Percentiles rank a stretch among this genome's conserved stretches.
phyloP scores from a whole-genome alignment of 2,797 vertebrate genomes.

The Ibycter americanus region DNA sequence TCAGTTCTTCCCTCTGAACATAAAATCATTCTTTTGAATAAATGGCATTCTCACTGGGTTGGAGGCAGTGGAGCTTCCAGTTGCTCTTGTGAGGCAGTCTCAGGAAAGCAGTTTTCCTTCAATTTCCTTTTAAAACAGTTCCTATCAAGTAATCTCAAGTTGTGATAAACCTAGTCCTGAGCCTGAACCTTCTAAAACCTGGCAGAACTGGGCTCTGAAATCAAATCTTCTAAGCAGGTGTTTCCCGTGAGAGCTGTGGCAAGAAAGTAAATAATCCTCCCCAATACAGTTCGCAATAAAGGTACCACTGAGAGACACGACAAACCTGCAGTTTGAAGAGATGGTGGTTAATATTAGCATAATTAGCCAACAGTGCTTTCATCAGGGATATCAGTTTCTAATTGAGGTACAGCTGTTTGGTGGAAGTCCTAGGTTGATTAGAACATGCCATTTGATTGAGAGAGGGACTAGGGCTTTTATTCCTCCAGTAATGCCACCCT shows the following conservation, averaged over 20 bases:
- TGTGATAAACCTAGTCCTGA: background rate
- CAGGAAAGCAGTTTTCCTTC: background rate
- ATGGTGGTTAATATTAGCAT: slow-evolving; percentile 41
- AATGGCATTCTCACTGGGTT: background rate
- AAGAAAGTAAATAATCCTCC: background rate
- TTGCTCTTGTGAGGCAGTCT: background rate
- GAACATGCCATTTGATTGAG: slow-evolving; percentile 17
- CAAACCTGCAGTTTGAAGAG: background rate
- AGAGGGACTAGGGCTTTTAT: slow-evolving; percentile 21
- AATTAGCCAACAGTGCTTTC: slow-evolving; percentile 32
- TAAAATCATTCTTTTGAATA: background rate
- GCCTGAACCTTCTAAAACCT: background rate
- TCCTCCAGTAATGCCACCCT: background rate
- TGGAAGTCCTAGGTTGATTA: slow-evolving; percentile 9
- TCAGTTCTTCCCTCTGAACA: background rate
- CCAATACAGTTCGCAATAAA: background rate
- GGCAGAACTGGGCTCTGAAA: background rate
- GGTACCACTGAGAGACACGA: background rate
- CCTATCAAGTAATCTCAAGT: background rate
- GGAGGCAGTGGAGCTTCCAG: background rate
- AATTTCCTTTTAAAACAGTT: background rate
- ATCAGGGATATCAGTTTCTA: slow-evolving; percentile 54
- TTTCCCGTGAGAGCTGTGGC: background rate
- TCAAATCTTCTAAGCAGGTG: background rate
- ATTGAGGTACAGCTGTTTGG: slow-evolving; percentile 52